phyloP scores from a whole-genome alignment of 2,113 vertebrate genomes.

The Columbina picui region DNA sequence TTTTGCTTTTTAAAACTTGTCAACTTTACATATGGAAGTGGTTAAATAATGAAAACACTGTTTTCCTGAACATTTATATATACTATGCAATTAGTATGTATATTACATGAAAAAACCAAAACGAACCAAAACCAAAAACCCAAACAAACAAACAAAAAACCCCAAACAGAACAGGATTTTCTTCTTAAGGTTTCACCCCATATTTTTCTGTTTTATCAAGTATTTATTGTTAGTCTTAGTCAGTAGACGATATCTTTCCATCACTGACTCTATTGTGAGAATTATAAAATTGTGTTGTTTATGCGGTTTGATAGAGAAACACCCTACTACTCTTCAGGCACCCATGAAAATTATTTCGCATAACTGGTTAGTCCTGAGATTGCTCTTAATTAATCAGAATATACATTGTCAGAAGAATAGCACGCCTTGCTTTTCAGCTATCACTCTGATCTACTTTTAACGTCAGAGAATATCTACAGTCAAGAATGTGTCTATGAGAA shows the following conservation, averaged over 20 bases:
- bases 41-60: neutral
- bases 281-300: neutral
- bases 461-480: neutral
- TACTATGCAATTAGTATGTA: neutral
- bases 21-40: neutral
- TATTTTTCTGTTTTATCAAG: neutral
- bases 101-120: neutral
- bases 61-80: neutral
- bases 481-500: neutral
- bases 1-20: neutral
- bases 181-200: accelerated
- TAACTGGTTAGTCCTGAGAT: neutral
- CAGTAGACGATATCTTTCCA: neutral
- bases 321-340: neutral
- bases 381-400: neutral
- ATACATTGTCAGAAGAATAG: neutral
- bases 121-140: too few relatives aligned
- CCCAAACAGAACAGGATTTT: neutral
- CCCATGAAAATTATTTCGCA: neutral
- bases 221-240: neutral
- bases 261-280: neutral
- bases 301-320: neutral
- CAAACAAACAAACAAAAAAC: too few relatives aligned
- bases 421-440: neutral
- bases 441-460: neutral